Evolutionary conservation across 2,888 invertebrate genomes (phyloP).

Genomic region (Diploptera punctata): DNA sequence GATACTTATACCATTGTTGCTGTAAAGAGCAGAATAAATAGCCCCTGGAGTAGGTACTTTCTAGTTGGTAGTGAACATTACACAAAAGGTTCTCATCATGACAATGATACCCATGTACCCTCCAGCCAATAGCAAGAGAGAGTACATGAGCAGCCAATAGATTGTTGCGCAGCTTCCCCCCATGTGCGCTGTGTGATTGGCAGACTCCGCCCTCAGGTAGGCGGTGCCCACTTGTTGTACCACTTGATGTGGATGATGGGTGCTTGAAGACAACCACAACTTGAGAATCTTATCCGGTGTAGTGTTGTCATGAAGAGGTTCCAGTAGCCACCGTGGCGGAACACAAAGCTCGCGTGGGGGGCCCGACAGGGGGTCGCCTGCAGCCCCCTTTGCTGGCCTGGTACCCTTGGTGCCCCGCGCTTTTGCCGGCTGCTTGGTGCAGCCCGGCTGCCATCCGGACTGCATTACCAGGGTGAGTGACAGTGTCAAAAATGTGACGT

Average conservation of each 20-base stretch:
- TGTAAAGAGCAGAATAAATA: too few species aligned
- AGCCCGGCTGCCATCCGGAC: constrained; percentile 67
- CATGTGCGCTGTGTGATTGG: background rate
- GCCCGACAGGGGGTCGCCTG: constrained; percentile 27
- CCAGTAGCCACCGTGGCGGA: constrained; percentile 3
- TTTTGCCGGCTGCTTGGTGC: constrained; percentile 64
- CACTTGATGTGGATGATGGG: constrained; percentile 21
- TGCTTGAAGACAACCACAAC: constrained; percentile 10
- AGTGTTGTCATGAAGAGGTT: background rate
- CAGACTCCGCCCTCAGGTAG: constrained; percentile 12
- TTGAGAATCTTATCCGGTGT: constrained; percentile 2
- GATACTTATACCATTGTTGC: too few species aligned
- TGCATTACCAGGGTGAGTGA: constrained; percentile 78
- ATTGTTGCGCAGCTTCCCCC: constrained; percentile 15
- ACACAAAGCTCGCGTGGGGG: constrained; percentile 24
- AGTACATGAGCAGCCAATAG: constrained; percentile 13
- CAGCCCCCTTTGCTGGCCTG: constrained; percentile 60
- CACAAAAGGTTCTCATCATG: constrained; percentile 20
- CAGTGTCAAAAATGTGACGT: constrained; percentile 11
- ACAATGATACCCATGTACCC: constrained; percentile 19
- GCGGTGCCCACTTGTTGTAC: constrained; percentile 20
- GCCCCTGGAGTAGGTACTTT: background rate
- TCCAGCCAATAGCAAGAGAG: constrained; percentile 21
- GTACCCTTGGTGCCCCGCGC: constrained; percentile 49
- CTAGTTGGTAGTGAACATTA: constrained; percentile 2